Evolutionary conservation across 2,113 vertebrate genomes (phyloP).

Genomic region (cat (Felis catus)): F.catus_Fca126_mat1.0 CM031424.1:41195501-41196000

Average conservation of each 20-base stretch:
- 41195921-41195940: neutral
- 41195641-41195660: neutral
- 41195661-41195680: neutral
- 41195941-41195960: neutral
- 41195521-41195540: neutral
- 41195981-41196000: neutral
- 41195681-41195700: neutral
- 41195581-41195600: neutral
- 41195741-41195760: constrained; percentile 76
- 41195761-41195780: constrained; percentile 72
- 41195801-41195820: constrained; percentile 63
- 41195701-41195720: neutral
- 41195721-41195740: constrained; percentile 72
- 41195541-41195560: constrained; percentile 4
- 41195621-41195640: constrained; percentile 39
- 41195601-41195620: constrained; percentile 57
- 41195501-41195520: constrained; percentile 41
- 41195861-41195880: neutral
- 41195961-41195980: neutral
- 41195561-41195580: constrained; percentile 54
- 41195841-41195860: neutral
- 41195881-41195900: neutral
- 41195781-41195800: constrained; percentile 54
- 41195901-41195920: neutral
- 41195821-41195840: neutral